Base-by-base conservation (phyloP, 2,113 vertebrate species). In the Psilopsiagon aurifrons region DNA sequence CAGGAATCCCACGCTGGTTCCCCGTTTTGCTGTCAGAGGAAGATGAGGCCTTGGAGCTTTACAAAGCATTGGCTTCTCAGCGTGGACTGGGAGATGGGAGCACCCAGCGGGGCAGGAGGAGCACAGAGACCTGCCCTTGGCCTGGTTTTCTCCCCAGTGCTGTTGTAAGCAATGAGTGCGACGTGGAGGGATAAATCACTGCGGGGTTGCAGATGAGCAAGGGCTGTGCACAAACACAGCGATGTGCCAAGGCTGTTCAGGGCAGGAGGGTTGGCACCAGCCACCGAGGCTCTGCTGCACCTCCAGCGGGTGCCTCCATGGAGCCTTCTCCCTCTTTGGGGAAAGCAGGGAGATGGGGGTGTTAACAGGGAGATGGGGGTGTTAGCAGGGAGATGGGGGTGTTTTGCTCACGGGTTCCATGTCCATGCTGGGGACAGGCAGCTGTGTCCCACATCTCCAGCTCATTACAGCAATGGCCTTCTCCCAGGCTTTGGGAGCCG, bases 121-220 rank as follows among this genome's bases (percentile, higher is more conserved):
- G 6, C 2, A 10, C 31, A 13, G 10, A 59, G 69, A 60, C 3
- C 17, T 57, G 83, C n/a, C 77, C 68, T 70, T 17, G 68, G 54
- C 41, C 33, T 0, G 0, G 33, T 33, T 39, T 17, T 12, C n/a
- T 25, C 18, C 14, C n/a, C 2, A 1, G 11, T 17, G 55, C 49
- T 9, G 49, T 8, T 0, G 17, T 12, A 33, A 76, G 85, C 20
- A 10, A 15, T 0, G 0, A 52, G 91, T 54, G 57, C 73, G 86
- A 33, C 2, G 3, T 5, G 55, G 52, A 27, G 64, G 16, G 86
- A 20, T 28, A 20, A 20, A 23, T 18, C 41, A 0, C 60, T 15
- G 46, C 17, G 43, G 39, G 44, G n/a, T 44, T 71, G 78, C 74
- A 31, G 85, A 2, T 66, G 88, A 9, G 31, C 8, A 24, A 20